A percentile compares a stretch with the other conserved stretches of the same genome.
Conservation (phyloP, 1,140 invertebrate species). For the Wiebesia pumilae region DNA sequence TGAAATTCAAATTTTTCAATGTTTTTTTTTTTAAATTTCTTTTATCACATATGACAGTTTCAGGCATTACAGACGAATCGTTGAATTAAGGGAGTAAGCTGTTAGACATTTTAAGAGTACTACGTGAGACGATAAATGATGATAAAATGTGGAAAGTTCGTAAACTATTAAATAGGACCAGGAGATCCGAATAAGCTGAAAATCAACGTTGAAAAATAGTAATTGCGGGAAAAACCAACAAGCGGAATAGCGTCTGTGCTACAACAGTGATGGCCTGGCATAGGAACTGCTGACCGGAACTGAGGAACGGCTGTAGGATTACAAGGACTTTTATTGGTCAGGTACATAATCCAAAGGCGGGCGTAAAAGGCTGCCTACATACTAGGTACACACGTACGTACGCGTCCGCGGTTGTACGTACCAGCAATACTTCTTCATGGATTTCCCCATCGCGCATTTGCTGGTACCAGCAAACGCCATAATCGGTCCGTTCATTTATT, state of each 20-base stretch:
- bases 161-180: neutral
- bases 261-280: no score
- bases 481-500: conserved; percentile 46
- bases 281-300: neutral
- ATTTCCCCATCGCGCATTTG: conserved; percentile 24
- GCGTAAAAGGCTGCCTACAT: neutral
- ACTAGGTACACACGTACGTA: neutral
- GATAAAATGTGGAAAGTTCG: no score
- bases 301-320: neutral
- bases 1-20: no score
- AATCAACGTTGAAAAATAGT: conserved; percentile 7
- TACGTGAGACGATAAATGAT: no score
- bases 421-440: conserved; percentile 3
- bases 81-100: no score
- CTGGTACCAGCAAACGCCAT: conserved; percentile 48
- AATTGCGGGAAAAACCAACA: conserved; percentile 5
- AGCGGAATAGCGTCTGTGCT: neutral
- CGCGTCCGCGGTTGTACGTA: neutral
- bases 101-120: no score
- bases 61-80: no score
- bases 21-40: no score
- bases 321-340: conserved; percentile 28
- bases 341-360: conserved; percentile 34
- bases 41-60: no score
- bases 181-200: neutral